These are phyloP conservation scores for Luffia ferchaultella DNA, from an alignment of 2,888 invertebrate genomes.

Conservation along the genomic window DNA sequence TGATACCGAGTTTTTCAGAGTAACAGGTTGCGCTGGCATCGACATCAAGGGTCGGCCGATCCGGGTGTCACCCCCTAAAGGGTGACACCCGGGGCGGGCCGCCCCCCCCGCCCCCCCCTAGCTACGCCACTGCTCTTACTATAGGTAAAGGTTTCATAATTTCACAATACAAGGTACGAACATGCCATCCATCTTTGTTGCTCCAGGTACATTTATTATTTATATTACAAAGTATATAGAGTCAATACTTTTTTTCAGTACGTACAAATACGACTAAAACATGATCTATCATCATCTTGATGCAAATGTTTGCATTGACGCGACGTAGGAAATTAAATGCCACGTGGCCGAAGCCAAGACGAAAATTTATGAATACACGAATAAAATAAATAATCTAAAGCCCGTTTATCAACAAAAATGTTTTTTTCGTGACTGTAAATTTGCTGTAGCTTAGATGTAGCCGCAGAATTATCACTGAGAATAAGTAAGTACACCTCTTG, in stretches of 20 bases:
- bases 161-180: too few species aligned
- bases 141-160: too few species aligned
- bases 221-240: not conserved
- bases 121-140: too few species aligned
- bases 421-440: not conserved
- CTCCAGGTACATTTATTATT: not conserved
- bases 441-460: not conserved
- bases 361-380: not conserved
- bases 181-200: too few species aligned
- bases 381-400: not conserved
- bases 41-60: too few species aligned
- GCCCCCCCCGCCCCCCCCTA: too few species aligned
- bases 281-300: not conserved
- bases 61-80: too few species aligned
- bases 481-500: not conserved
- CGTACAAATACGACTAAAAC: not conserved
- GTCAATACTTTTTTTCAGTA: not conserved
- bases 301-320: too few species aligned
- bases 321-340: too few species aligned
- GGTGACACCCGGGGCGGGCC: too few species aligned
- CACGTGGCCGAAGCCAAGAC: not conserved
- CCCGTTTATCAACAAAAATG: not conserved
- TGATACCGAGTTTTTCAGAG: too few species aligned
- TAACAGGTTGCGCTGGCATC: too few species aligned
- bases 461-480: not conserved